These are phyloP conservation scores for Saguinus imperator DNA, from an alignment of 2,113 vertebrate species.

Conservation along the genomic window DNA sequence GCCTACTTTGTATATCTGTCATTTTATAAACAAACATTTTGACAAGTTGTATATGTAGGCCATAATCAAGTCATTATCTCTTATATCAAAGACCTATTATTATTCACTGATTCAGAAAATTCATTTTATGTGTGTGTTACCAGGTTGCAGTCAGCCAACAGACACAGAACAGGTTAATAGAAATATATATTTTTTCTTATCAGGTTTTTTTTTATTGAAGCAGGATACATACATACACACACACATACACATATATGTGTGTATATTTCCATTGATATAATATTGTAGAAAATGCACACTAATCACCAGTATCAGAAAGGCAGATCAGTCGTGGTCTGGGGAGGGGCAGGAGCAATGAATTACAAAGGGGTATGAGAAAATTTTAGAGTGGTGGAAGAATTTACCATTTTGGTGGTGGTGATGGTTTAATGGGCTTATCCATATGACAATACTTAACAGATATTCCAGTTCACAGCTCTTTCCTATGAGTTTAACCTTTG, in stretches of 20 bases:
- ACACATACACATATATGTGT: background rate
- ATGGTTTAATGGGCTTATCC: background rate
- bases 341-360: background rate
- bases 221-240: background rate
- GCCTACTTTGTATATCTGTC: background rate
- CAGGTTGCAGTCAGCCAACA: background rate
- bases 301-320: background rate
- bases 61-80: background rate
- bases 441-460: background rate
- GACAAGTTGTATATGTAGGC: background rate
- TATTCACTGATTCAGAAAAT: background rate
- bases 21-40: conserved; percentile 36
- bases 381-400: background rate
- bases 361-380: background rate
- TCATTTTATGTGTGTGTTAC: background rate
- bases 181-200: background rate
- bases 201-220: background rate
- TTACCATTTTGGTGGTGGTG: background rate
- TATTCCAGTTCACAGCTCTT: background rate
- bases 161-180: background rate
- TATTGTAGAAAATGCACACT: background rate
- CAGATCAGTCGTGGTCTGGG: background rate
- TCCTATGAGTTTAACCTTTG: background rate
- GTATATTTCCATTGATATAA: background rate
- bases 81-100: background rate